A percentile compares a stretch with the other conserved stretches of the same genome.
These are phyloP conservation scores for Proteles cristata DNA, from an alignment of 2,113 vertebrate genomes.

Conservation along the genomic window DNA sequence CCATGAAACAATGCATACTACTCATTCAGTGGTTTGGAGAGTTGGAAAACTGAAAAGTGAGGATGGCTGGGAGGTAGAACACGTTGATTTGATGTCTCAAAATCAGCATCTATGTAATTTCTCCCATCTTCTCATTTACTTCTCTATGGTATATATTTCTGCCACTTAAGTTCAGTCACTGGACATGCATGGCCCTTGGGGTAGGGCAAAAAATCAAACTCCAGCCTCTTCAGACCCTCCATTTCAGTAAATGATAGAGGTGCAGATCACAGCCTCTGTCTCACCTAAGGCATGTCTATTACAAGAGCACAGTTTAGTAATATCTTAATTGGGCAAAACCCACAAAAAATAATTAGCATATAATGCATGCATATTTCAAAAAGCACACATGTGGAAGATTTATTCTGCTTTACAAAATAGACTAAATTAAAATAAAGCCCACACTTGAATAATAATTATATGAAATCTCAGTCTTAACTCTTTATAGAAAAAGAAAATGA, in stretches of 20 bases:
- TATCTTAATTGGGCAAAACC: background rate
- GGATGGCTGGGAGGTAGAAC: background rate
- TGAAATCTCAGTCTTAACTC: constrained; percentile 2
- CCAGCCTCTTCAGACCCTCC: background rate
- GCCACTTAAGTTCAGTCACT: background rate
- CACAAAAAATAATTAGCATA: background rate
- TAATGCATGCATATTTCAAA: background rate
- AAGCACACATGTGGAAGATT: background rate
- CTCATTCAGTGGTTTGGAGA: background rate
- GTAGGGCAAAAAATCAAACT: background rate
- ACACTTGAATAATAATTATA: background rate
- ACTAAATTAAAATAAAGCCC: constrained; percentile 28
- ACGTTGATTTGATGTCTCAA: background rate
- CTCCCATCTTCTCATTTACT: background rate
- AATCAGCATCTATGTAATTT: background rate
- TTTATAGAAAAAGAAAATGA: background rate
- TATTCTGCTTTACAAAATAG: background rate
- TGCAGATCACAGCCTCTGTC: background rate
- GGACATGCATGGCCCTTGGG: background rate
- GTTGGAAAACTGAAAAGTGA: background rate
- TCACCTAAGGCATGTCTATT: background rate
- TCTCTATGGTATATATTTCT: background rate
- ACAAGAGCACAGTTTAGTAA: background rate
- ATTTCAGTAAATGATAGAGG: background rate
- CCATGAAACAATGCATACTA: background rate